Evolutionary conservation across 1,140 invertebrate genomes (phyloP).

Genomic region (Drosophila malerkotliana): DNA sequence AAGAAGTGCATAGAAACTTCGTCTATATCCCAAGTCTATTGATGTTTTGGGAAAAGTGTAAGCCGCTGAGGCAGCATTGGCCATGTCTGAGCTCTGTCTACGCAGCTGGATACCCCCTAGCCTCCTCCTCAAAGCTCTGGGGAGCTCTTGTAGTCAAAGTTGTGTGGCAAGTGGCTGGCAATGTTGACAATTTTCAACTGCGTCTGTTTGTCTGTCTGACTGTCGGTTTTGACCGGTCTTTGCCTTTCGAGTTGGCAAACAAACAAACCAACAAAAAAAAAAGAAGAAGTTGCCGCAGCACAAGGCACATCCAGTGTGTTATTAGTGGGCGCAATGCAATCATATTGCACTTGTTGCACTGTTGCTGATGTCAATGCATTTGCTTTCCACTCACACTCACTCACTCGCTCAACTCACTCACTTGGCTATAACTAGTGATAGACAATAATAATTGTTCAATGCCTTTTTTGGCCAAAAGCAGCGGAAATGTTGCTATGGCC

Average conservation of each 20-base stretch:
- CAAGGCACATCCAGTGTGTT: constrained; percentile 26
- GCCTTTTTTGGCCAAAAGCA: constrained; percentile 67
- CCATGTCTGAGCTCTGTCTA: constrained; percentile 69
- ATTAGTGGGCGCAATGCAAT: constrained; percentile 58
- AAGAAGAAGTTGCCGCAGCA: constrained; percentile 22
- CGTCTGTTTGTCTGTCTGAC: constrained; percentile 29
- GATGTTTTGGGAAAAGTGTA: constrained; percentile 54
- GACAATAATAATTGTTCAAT: constrained; percentile 62
- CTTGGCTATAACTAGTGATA: neutral
- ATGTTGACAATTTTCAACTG: constrained; percentile 70
- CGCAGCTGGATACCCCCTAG: constrained; percentile 63
- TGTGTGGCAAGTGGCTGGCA: constrained; percentile 59
- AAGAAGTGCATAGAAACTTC: constrained; percentile 35
- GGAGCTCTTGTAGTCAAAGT: constrained; percentile 34
- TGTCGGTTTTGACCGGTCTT: constrained; percentile 67
- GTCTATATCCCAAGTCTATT: constrained; percentile 15
- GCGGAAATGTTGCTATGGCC: constrained; percentile 49
- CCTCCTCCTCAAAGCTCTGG: constrained; percentile 5
- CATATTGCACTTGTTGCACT: constrained; percentile 39
- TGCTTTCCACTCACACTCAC: constrained; percentile 49
- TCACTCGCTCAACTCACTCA: neutral
- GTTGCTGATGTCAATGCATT: constrained; percentile 35
- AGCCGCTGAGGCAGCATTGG: constrained; percentile 39
- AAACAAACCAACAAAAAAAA: constrained; percentile 3
- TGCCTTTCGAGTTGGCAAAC: constrained; percentile 62